phyloP scores from a whole-genome alignment of 1,140 invertebrate genomes.

The Papilio machaon region DNA sequence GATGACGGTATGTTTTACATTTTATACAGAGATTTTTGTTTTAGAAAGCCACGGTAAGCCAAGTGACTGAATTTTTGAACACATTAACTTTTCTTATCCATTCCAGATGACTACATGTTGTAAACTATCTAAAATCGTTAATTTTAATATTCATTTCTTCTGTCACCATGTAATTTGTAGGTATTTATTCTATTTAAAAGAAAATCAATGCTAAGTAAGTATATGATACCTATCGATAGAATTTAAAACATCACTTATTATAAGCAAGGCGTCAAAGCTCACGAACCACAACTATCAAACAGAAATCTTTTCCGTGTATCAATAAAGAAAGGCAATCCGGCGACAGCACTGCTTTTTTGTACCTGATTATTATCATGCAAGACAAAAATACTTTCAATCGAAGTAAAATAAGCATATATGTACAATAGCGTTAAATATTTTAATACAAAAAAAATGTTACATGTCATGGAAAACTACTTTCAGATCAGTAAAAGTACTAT shows the following conservation, averaged over 20 bases:
- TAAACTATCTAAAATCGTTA: slow-evolving; percentile 23
- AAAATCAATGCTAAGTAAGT: neutral
- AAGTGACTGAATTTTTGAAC: no score
- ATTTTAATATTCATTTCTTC: no score
- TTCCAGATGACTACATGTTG: neutral
- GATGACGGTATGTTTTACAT: no score
- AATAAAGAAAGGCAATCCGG: slow-evolving; percentile 73
- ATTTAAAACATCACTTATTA: slow-evolving; percentile 19
- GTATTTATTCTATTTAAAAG: no score
- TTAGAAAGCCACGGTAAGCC: no score
- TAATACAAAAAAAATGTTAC: neutral
- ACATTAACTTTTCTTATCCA: no score
- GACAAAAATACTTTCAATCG: neutral
- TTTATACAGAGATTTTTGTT: no score
- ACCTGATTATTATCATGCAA: slow-evolving; percentile 5
- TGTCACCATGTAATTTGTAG: no score
- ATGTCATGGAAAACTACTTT: neutral
- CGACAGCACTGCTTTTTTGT: slow-evolving; percentile 47
- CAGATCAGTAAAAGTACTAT: neutral
- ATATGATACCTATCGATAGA: slow-evolving; percentile 10
- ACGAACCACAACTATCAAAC: slow-evolving; percentile 81
- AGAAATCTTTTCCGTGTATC: slow-evolving; percentile 83
- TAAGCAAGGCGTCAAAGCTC: slow-evolving; percentile 73
- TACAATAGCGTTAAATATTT: neutral
- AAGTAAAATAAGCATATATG: neutral